Base-by-base conservation (phyloP, 2,113 vertebrate species). In the Miniopterus natalensis region DNA sequence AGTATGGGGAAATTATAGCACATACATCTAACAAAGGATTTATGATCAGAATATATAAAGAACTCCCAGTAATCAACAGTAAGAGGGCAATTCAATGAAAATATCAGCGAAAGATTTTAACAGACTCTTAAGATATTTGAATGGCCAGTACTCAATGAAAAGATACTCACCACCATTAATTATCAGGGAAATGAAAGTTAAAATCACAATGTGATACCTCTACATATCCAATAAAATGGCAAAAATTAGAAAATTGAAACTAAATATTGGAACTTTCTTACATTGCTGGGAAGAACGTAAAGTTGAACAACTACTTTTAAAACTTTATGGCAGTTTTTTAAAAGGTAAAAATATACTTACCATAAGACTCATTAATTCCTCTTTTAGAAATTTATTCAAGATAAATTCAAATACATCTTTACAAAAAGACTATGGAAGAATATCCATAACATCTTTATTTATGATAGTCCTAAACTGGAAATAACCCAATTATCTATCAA, bases 21-120 rank as follows among this genome's bases (percentile, higher is more conserved):
- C 27, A 14, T 81, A 18, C 25, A 18, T 45, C 68, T 49, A 88
- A 71, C 45, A 55, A 74, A 81, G 36, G 23, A 71, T 8, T n/a
- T 79, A 87, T 27, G 2, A 75, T 77, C 36, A 77, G 29, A 57
- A 85, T 77, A 75, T 29, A 57, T 45, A 78, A 86, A 93, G 51
- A 45, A 18, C 13, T 80, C 18, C 25, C 8, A 79, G 42, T 63
- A 36, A 71, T 29, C 65, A 79, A 70, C 45, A 55, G 11, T 77
- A 80, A 71, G 25, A 93, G 42, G 51, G 31, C 3, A 71, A 29
- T 25, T 79, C 45, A 70, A 10, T 63, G 55, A 88, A 68, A 81
- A 25, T 81, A 65, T 55, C 55, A 88, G 45, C 45, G n/a, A 73
- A 61, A 73, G 53, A 68, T 86, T 63, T 93, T 47, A 63, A 93